Evolutionary conservation across 30 jellyfish, hydroid and myxozoan genomes (phyloP).

Genomic region (Aurelia coerulea): DNA sequence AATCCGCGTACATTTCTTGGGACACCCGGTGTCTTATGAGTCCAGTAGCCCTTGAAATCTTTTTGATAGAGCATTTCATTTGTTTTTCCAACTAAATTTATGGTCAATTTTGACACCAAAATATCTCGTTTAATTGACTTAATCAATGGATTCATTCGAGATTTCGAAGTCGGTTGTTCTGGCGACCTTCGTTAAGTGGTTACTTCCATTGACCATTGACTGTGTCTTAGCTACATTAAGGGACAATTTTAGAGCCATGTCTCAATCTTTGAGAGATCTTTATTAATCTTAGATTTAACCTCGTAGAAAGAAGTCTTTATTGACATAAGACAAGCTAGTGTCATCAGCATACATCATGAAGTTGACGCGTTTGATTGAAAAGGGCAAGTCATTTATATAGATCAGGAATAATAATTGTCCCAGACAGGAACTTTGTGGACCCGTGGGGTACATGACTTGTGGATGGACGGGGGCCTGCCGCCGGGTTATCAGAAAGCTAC

Average conservation of each 20-base stretch:
- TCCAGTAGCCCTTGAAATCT: too few species aligned
- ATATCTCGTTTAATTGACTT: neutral
- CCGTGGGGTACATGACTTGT: too few species aligned
- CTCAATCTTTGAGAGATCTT: neutral
- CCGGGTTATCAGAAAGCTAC: too few species aligned
- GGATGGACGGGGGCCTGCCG: too few species aligned
- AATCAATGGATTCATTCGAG: neutral
- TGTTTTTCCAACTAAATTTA: too few species aligned
- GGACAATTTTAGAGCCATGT: neutral
- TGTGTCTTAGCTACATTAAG: neutral
- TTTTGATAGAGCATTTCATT: too few species aligned
- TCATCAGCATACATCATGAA: neutral
- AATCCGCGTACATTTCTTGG: too few species aligned
- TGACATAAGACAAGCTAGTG: neutral
- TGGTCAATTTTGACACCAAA: neutral
- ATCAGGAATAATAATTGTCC: neutral
- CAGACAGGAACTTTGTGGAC: conserved; percentile 1
- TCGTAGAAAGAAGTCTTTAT: neutral
- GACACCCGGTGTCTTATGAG: too few species aligned
- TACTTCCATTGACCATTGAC: neutral
- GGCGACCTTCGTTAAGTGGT: neutral
- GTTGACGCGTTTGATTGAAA: neutral
- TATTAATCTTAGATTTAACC: neutral
- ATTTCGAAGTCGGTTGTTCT: neutral
- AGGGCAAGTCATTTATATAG: neutral